phyloP scores from a whole-genome alignment of 2,113 vertebrate species.

The Syrmaticus mikado region DNA sequence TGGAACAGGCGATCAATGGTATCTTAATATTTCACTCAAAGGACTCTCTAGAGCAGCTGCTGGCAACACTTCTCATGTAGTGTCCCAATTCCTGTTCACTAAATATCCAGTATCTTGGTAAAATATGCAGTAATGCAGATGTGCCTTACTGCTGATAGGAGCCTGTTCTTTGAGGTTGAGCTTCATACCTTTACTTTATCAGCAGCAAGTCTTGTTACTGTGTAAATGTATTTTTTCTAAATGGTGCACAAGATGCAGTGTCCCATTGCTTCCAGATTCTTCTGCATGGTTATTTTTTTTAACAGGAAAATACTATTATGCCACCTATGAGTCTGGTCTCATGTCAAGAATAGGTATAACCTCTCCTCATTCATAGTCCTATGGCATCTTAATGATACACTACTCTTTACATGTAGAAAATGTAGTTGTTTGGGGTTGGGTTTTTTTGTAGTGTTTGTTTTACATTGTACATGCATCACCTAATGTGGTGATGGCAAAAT shows the following conservation, averaged over 20 bases:
- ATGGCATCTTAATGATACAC: background rate
- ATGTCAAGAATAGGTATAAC: background rate
- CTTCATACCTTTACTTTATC: background rate
- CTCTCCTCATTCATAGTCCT: background rate
- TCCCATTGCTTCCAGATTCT: background rate
- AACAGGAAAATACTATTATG: background rate
- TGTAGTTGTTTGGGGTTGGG: too few relatives aligned
- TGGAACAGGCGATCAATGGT: background rate
- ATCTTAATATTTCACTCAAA: background rate
- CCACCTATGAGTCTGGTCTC: background rate
- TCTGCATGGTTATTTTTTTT: background rate
- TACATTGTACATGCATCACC: accelerated
- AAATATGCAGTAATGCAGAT: background rate
- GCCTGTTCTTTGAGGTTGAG: background rate
- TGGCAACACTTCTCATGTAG: background rate
- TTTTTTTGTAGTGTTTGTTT: background rate
- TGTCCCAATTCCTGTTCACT: background rate
- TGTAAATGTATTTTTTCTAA: background rate
- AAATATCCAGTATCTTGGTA: background rate
- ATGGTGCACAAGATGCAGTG: accelerated
- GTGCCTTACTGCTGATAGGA: background rate
- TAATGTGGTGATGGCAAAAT: background rate
- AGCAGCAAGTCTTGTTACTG: background rate
- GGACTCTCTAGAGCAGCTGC: background rate
- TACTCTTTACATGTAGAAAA: background rate